These are phyloP conservation scores for Phalloptychus januarius DNA, from an alignment of 2,797 vertebrate genomes.

Conservation along the genomic window DNA sequence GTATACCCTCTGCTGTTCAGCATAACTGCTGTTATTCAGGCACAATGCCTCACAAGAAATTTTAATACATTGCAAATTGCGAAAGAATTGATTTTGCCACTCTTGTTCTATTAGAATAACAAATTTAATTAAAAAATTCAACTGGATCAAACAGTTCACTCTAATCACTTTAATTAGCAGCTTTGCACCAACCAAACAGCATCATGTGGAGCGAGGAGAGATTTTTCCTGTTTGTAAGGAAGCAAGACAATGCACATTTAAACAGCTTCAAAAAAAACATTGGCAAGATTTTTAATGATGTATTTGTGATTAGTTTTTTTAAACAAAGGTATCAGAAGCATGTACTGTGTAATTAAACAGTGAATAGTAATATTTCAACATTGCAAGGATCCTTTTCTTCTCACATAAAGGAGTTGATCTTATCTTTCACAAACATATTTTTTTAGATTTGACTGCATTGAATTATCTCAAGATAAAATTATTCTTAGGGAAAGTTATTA, in stretches of 20 bases:
- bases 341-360: not conserved
- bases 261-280: slow-evolving; percentile 12
- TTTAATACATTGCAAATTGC: slow-evolving; percentile 38
- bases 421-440: slow-evolving; percentile 4
- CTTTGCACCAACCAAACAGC: slow-evolving; percentile 34
- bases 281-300: slow-evolving; percentile 20
- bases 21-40: not conserved
- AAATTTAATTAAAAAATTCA: slow-evolving; percentile 58
- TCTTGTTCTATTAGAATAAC: slow-evolving; percentile 65
- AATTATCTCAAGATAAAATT: not conserved
- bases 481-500: not conserved
- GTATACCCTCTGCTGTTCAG: not conserved
- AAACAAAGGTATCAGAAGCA: not conserved
- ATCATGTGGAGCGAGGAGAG: slow-evolving; percentile 32
- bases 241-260: slow-evolving; percentile 33
- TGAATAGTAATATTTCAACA: not conserved
- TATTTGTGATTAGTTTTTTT: slow-evolving; percentile 20
- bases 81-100: slow-evolving; percentile 47
- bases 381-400: not conserved
- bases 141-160: slow-evolving; percentile 38
- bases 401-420: not conserved
- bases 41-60: not conserved
- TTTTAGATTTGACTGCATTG: not conserved
- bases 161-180: slow-evolving; percentile 72
- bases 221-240: slow-evolving; percentile 16